Evolutionary conservation across 2,113 vertebrate genomes (phyloP).

Genomic region (Chionodraco myersi): DNA sequence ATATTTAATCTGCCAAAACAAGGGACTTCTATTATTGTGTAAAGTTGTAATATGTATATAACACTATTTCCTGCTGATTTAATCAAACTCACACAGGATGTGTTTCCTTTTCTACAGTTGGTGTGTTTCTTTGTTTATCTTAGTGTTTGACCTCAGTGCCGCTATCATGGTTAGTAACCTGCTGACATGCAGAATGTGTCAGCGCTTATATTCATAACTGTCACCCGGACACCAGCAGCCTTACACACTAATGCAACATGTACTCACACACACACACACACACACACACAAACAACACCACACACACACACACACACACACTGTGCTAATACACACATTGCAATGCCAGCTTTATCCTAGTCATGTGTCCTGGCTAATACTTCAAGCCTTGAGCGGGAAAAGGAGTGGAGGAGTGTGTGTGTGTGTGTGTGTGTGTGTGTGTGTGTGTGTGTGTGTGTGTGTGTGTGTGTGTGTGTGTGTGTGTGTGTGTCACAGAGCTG

Average conservation of each 20-base stretch:
- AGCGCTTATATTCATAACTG: conserved; percentile 34
- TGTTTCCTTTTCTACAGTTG: not conserved
- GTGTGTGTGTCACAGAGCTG: conserved; percentile 16
- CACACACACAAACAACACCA: conserved; percentile 36
- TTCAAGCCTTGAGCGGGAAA: conserved; percentile 41
- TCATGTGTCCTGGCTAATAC: conserved; percentile 62
- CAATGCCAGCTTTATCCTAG: conserved; percentile 50
- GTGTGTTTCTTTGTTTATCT: conserved; percentile 20
- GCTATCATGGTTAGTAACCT: conserved; percentile 34
- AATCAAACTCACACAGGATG: conserved; percentile 9
- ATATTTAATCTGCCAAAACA: not conserved
- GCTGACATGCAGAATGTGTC: conserved; percentile 31
- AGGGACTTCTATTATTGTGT: not conserved
- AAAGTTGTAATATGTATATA: not conserved
- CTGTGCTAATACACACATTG: conserved; percentile 26
- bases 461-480: conserved; percentile 36
- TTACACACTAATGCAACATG: not conserved
- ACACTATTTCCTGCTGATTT: not conserved
- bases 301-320: conserved; percentile 37
- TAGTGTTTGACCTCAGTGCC: conserved; percentile 17
- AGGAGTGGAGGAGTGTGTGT: not conserved
- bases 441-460: not conserved
- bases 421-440: too few relatives aligned
- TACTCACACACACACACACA: conserved; percentile 10
- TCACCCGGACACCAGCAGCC: not conserved